Evolutionary conservation across 2,113 vertebrate genomes (phyloP), one percentile per base, ranked within the genome.

Genomic region (Rhinichthys klamathensis): DNA sequence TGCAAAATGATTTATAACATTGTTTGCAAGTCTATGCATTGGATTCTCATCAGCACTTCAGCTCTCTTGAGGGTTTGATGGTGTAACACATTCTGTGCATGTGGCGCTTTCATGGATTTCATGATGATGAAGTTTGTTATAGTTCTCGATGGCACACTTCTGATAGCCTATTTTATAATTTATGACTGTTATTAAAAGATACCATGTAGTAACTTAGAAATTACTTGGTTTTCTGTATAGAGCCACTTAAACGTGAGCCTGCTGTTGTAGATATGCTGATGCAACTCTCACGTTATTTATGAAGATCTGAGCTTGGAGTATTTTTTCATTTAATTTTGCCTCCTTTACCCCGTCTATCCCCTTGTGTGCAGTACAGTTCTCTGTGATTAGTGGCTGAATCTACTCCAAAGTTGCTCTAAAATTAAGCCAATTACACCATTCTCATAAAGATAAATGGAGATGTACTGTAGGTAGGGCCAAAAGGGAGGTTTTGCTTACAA

Each of bases 361-460:
- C 76, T n/a, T 56, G 58, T 30, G 38, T 65, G 75, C 61, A 78
- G 3, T 13, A n/a, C 25, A 41, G 70, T 32, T 80, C 69, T 75
- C 54, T 58, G 75, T 8, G 54, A 81, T 80, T 81, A 81, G 12
- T 44, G 18, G 32, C 65, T 51, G 18, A 74, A 46, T 18, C 80
- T 56, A 32, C 69, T 3, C 4, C 21, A 21, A 32, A 72, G 21
- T 77, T 80, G 13, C 54, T 67, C 49, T 25, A 51, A n/a, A 84
- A 49, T 67, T 69, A 67, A 84, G 60, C 83, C 74, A 38, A 41
- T 81, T 60, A 46, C 27, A 70, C 16, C 23, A 27, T 54, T 60
- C 61, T 41, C 61, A 51, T 41, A 16, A n/a, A 84, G 83, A 76
- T 69, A 12, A 82, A 80, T 79, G 27, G 63, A 74, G 81, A 80